phyloP scores from a whole-genome alignment of 2,888 invertebrate species.

The Machimus atricapillus region DNA sequence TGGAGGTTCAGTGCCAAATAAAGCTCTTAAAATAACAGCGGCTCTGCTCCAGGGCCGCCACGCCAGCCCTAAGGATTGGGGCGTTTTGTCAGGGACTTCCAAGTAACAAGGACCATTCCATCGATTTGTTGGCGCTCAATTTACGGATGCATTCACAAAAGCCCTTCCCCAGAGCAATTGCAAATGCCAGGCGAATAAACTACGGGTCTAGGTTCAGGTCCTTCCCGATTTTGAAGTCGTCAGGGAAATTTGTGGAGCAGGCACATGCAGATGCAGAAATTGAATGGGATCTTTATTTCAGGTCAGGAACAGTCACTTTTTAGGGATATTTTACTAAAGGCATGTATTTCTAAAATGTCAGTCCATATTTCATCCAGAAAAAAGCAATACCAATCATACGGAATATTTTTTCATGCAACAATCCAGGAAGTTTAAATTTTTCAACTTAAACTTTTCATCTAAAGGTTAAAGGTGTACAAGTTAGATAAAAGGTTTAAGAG shows the following conservation, averaged over 20 bases:
- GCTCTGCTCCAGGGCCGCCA: not conserved
- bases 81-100: not conserved
- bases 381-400: too few relatives aligned
- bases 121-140: constrained; percentile 9
- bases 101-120: not conserved
- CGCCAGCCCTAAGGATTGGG: not conserved
- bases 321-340: not conserved
- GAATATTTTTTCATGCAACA: too few relatives aligned
- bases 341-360: not conserved
- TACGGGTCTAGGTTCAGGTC: not conserved
- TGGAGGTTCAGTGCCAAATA: constrained; percentile 13
- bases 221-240: not conserved
- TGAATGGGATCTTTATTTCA: not conserved
- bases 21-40: not conserved
- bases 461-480: too few relatives aligned
- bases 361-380: too few relatives aligned
- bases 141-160: constrained; percentile 8
- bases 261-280: not conserved
- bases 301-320: not conserved
- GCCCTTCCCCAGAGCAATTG: not conserved
- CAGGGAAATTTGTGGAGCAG: not conserved
- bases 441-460: too few relatives aligned
- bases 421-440: too few relatives aligned
- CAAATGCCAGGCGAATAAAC: not conserved
- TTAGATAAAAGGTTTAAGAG: too few relatives aligned